These are phyloP conservation scores for Lindbergichthys nudifrons DNA, from an alignment of 2,797 vertebrate genomes.

Conservation along the genomic window DNA sequence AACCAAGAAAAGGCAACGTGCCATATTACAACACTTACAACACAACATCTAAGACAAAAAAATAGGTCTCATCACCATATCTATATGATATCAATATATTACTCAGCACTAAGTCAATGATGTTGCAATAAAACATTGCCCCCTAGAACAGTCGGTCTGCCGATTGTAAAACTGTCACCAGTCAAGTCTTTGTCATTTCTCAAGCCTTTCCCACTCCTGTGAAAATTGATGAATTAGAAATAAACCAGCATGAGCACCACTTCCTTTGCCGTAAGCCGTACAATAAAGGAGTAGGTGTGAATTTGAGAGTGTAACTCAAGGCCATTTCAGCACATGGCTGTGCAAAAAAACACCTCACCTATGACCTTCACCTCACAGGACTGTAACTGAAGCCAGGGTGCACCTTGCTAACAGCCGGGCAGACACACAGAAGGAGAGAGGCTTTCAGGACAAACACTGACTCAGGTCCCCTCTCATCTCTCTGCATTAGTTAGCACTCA, in stretches of 20 bases:
- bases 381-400: constrained; percentile 56
- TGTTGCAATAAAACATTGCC: constrained; percentile 1
- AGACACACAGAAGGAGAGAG: constrained; percentile 44
- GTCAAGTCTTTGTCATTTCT: neutral
- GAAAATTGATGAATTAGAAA: constrained; percentile 18
- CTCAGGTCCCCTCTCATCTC: constrained; percentile 40
- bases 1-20: no score
- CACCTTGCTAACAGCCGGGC: constrained; percentile 41
- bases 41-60: no score
- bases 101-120: neutral
- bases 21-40: no score
- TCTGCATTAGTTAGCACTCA: neutral
- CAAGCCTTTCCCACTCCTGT: constrained; percentile 27
- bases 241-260: constrained; percentile 1
- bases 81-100: no score
- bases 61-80: no score
- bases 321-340: constrained; percentile 28
- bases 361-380: constrained; percentile 64
- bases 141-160: constrained; percentile 7
- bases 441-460: constrained; percentile 54
- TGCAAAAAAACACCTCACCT: constrained; percentile 25
- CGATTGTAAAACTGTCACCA: neutral
- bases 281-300: constrained; percentile 16
- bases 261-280: constrained; percentile 1
- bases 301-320: constrained; percentile 31